A percentile compares a stretch with the other conserved stretches of the same genome.
Evolutionary conservation across 2,888 invertebrate genomes (phyloP).

Genomic region (Coleophora flavipennella): DNA sequence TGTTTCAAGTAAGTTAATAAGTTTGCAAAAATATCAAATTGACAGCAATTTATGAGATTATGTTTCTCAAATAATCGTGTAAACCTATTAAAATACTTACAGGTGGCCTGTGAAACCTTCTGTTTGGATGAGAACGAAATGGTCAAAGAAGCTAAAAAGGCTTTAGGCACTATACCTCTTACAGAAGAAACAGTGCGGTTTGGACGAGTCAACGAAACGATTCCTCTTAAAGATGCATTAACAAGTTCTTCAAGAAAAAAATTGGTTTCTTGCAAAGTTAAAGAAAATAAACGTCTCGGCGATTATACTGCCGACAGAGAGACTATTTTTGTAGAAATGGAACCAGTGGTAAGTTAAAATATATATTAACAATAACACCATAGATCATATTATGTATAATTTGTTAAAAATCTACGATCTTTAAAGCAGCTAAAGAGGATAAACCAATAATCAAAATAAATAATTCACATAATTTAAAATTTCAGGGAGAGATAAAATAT

Average conservation of each 20-base stretch:
- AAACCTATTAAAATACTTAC: conserved; percentile 1
- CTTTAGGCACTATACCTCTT: conserved; percentile 80
- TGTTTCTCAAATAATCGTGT: no score
- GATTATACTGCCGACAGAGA: conserved; percentile 66
- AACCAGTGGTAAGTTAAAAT: conserved; percentile 44
- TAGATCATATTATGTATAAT: no score
- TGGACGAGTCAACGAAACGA: conserved; percentile 59
- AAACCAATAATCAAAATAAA: no score
- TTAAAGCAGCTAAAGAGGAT: no score
- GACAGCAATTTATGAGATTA: no score
- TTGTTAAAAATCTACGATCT: no score
- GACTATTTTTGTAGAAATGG: conserved; percentile 74
- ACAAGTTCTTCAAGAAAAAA: conserved; percentile 47
- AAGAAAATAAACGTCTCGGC: conserved; percentile 72
- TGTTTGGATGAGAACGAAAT: conserved; percentile 92
- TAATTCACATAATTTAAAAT: conserved; percentile 11
- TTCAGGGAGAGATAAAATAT: conserved; percentile 75
- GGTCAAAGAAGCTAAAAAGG: conserved; percentile 84
- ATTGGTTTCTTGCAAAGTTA: conserved; percentile 66
- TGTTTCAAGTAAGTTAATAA: conserved; percentile 78
- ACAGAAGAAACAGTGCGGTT: conserved; percentile 83
- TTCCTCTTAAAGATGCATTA: conserved; percentile 37
- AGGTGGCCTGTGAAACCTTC: conserved; percentile 93
- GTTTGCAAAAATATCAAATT: background rate
- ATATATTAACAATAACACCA: no score